Conservation (phyloP, 2,888 invertebrate species). For the Gnatocerus cornutus region DNA sequence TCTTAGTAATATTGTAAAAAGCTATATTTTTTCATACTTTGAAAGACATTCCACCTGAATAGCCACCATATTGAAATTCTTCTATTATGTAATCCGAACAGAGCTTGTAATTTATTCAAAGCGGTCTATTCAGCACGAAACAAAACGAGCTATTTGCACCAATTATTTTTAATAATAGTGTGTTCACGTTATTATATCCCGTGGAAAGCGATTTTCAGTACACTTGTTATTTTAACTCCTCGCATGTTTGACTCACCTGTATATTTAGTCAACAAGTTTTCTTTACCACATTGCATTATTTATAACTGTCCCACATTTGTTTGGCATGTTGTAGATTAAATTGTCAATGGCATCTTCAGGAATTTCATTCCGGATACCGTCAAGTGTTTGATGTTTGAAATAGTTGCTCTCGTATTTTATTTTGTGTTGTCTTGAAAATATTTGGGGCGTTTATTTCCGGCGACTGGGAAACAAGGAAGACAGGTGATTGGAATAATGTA, state of each 20-base stretch:
- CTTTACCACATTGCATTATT: constrained; percentile 20
- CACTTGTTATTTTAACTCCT: constrained; percentile 16
- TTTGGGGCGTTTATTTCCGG: neutral
- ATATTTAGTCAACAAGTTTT: constrained; percentile 29
- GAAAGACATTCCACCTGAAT: neutral
- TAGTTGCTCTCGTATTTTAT: constrained; percentile 19
- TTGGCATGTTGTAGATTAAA: constrained; percentile 35
- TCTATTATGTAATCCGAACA: neutral
- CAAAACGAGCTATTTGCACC: constrained; percentile 2
- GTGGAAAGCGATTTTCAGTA: constrained; percentile 22
- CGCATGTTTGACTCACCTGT: constrained; percentile 23
- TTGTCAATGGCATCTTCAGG: constrained; percentile 32
- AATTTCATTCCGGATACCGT: constrained; percentile 23
- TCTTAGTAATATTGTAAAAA: too few relatives aligned
- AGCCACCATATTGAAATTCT: neutral
- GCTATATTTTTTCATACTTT: neutral
- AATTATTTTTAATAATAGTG: constrained; percentile 29
- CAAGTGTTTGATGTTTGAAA: constrained; percentile 29
- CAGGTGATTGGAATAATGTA: neutral
- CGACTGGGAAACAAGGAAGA: too few relatives aligned
- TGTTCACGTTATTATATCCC: constrained; percentile 16
- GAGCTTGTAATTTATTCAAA: constrained; percentile 8
- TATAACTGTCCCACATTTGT: constrained; percentile 37
- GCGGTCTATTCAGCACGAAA: constrained; percentile 18
- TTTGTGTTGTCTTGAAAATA: constrained; percentile 3